Base-by-base conservation (phyloP, 2,888 invertebrate genomes). In the Euzophera pinguis region DNA sequence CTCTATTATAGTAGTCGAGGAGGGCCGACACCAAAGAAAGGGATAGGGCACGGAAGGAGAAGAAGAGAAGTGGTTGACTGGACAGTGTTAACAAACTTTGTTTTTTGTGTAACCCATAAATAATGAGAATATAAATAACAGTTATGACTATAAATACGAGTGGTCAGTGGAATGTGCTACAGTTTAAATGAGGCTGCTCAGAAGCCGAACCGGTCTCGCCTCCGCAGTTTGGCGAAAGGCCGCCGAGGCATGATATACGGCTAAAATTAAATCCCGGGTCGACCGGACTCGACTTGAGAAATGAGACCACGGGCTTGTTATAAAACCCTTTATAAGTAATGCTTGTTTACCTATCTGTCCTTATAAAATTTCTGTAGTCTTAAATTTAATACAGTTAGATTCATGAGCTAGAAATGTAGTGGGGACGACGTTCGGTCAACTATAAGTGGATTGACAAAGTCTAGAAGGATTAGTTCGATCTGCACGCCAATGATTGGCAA, bases 101-200 rank as follows among this genome's bases (percentile, higher is more conserved):
- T n/a, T n/a, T n/a, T n/a, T n/a, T 9, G 7, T 32, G 10, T 9
- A 32, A 32, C 22, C 22, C 22, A 22, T 22, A 22, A 7, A 32
- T 32, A 7, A 32, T 29, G 7, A 9, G 8, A 9, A 9, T 32
- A 32, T 32, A 7, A 32, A 32, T 32, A 22, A 16, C 43, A 38
- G 55, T 48, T 68, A 53, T 29, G 62, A 73, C 85, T 86, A 87
- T 75, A 75, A 67, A 78, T 84, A 74, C 60, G 64, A 65, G 60
- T 71, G 65, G 65, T 62, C 68, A 61, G 60, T 74, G 89, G 90
- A 90, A 90, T 90, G 89, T 90, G 89, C 88, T 89, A 89, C 88
- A 89, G 88, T 89, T 90, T 89, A 90, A 89, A 90, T 87, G 89
- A 89, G 90, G 84, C 83, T 84, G 86, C 75, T 80, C 81, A 69